Base-by-base conservation (phyloP, 92 coral and sea anemone genomes). In the Umimayanthus chanpuru region DNA sequence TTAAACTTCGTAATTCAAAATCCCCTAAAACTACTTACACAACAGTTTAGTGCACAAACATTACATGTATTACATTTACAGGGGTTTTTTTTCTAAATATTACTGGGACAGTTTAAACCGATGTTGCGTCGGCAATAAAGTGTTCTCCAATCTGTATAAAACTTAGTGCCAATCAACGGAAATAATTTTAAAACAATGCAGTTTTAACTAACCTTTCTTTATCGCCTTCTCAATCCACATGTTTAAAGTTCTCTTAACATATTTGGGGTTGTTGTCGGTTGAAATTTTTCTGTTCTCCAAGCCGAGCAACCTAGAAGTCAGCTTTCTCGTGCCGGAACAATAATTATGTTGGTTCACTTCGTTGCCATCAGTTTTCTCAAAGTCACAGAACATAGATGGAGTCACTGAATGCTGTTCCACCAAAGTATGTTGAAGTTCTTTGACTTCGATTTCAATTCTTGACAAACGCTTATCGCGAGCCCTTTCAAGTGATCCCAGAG, bases 161-260 rank as follows among this genome's bases (percentile, higher is more conserved):
- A 32, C 36, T 32, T 32, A 2, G 1, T 47, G 11, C 50, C 50
- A 47, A 47, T 47, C 50, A 7, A 0, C 21, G 23, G 20, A 6
- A 25, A 43, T 4, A 39, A 1, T 3, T 16, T n/a, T n/a, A n/a
- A n/a, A 39, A 20, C 25, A 39, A 25, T 39, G 5, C 29, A 20
- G 26, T 18, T 75, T 75, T 75, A 39, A 39, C 79, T 75, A 40
- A 75, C 79, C 79, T 75, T 75, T 75, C 50, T 16, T 75, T 18
- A 6, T 75, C n/a, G 79, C 79, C 44, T 75, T 75, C 53, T 75
- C 79, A 39, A 75, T 75, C 79, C 79, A 75, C 25, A 4, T 75
- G 53, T 75, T 75, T 75, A 75, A 75, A 20, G 79, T 53, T 75
- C 40, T 75, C 28, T 39, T 75, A 3, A 75, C 79, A 4, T 9